Base-by-base conservation (phyloP, 2,888 invertebrate genomes). In the Blastobasis lacticolella region DNA sequence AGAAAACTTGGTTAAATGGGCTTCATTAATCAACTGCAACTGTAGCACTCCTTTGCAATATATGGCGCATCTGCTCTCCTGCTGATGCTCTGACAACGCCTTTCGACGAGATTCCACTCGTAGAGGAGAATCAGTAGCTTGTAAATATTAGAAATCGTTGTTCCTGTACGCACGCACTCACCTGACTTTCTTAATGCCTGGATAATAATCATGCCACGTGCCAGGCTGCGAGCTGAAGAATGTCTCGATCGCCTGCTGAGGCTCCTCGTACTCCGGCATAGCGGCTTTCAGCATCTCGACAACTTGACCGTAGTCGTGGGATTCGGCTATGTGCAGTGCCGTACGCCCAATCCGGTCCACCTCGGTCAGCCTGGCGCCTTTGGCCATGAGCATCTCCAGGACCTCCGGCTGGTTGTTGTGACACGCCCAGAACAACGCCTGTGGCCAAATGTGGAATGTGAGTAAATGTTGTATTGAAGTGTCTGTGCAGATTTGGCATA, bases 341-440 rank as follows among this genome's bases (percentile, higher is more conserved):
- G 89, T 88, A 49, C 89, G 76, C 45, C 82, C 80, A 56, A 83
- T 74, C 55, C 81, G 78, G 73, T 92, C 92, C 7, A 75, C 75
- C 63, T 89, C 83, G 9, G 74, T 75, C 47, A 78, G 64, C 55
- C 90, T 79, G 9, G 90, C 90, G n/a, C 88, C 89, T 48, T 81
- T 71, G 10, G 85, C 71, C 49, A 92, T 73, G 1, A 93, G 79
- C 57, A 90, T 66, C 68, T 90, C 78, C 10, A 91, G 78, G 51
- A 90, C 81, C 52, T 90, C 87, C 10, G 78, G 67, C 60, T 89
- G 84, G 62, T 92, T 91, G 59, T 85, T 84, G 59, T 88, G 82
- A 7, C 88, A 89, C 48, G 92, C 92, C 89, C 91, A 91, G 71
- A 91, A 92, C 49, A 92, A 63, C 46, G 91, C 92, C 92, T 92